Conservation (phyloP, 2,888 invertebrate genomes). For the Tachina lurida region DNA sequence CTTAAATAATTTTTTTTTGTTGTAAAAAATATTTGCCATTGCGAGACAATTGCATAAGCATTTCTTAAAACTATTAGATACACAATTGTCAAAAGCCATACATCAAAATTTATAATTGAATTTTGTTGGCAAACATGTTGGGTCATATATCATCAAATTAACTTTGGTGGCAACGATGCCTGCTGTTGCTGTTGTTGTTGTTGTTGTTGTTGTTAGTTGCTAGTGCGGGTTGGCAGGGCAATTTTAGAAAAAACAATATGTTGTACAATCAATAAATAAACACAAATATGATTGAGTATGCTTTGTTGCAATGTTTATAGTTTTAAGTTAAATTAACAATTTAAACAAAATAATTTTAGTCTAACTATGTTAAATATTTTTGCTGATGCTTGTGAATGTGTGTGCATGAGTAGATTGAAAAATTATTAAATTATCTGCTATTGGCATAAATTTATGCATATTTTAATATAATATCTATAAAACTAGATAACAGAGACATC, state of each 20-base stretch:
- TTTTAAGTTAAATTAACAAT: conserved; percentile 61
- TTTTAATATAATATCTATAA: conserved; percentile 64
- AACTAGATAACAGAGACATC: conserved; percentile 46
- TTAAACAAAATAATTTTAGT: conserved; percentile 20
- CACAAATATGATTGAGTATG: conserved; percentile 48
- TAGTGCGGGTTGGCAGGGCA: conserved; percentile 16
- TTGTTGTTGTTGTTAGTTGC: too few relatives aligned
- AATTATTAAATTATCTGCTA: conserved; percentile 66
- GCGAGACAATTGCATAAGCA: conserved; percentile 30
- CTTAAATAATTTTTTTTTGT: background rate
- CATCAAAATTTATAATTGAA: conserved; percentile 70
- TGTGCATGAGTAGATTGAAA: conserved; percentile 34
- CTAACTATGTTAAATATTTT: conserved; percentile 1
- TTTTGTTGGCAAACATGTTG: conserved; percentile 70
- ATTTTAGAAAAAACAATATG: background rate
- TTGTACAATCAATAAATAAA: conserved; percentile 34
- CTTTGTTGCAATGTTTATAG: conserved; percentile 31
- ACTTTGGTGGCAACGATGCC: conserved; percentile 60
- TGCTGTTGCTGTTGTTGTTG: conserved; percentile 25
- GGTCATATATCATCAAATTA: conserved; percentile 71
- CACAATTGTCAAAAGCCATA: conserved; percentile 71
- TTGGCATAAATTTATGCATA: conserved; percentile 68
- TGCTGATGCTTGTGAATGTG: background rate
- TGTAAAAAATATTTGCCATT: background rate
- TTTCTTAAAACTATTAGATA: conserved; percentile 57